These are phyloP conservation scores for Megaceryle maxima DNA, from an alignment of 2,113 vertebrate genomes.

Conservation along the genomic window DNA sequence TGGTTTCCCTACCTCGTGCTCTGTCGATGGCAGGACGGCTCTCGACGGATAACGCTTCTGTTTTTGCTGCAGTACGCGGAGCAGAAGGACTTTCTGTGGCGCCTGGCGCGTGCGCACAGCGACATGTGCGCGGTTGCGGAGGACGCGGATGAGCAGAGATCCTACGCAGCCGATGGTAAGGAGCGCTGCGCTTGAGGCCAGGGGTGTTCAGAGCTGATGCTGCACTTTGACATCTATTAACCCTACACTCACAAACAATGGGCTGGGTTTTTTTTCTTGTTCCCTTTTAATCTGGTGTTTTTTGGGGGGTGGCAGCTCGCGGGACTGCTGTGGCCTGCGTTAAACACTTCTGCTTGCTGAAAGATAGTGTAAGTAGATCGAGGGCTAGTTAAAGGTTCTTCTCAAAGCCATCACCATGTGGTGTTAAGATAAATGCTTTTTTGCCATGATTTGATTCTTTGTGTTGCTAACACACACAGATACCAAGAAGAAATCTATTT, in stretches of 20 bases:
- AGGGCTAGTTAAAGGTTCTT: not conserved
- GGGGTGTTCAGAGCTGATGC: fast-evolving
- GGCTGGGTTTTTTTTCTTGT: fast-evolving
- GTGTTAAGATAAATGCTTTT: not conserved
- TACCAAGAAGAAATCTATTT: not conserved
- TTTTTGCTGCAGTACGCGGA: constrained; percentile 76
- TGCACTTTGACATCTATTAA: fast-evolving
- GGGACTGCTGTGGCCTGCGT: fast-evolving
- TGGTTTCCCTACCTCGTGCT: fast-evolving
- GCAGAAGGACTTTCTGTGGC: constrained; percentile 87
- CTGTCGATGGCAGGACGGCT: not conserved
- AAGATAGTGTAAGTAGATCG: not conserved
- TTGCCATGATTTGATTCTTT: not conserved
- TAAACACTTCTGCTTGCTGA: not conserved
- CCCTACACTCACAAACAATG: not conserved
- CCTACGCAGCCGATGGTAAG: constrained; percentile 72
- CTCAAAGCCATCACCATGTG: not conserved
- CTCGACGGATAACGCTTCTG: fast-evolving
- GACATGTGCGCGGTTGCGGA: constrained; percentile 83
- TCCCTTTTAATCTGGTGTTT: not conserved
- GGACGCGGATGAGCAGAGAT: constrained; percentile 78
- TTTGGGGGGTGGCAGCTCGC: not conserved
- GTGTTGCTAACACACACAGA: fast-evolving
- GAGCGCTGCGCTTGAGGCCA: fast-evolving
- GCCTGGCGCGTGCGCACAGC: constrained; percentile 88